Base-by-base conservation (phyloP, 2,113 vertebrate genomes). In the Pelobates fuscus region DNA sequence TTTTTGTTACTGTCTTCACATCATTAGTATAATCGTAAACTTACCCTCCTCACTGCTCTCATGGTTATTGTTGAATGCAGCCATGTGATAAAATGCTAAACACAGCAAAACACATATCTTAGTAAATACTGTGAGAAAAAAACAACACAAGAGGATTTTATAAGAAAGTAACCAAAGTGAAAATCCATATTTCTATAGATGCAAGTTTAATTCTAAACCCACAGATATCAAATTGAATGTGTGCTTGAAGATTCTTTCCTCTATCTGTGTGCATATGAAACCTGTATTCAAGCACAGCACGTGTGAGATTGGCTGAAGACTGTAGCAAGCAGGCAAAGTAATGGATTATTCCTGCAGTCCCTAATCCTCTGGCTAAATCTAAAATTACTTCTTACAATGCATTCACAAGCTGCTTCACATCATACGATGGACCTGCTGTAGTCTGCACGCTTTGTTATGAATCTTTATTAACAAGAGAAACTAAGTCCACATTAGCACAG, bases 291-390 rank as follows among this genome's bases (percentile, higher is more conserved):
- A 61, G 54, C 79, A 78, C 79, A 80, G 83, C 70, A 26, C 65
- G 81, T 46, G 68, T 62, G 73, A 72, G 41, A 80, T 11, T 55
- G 79, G 78, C 74, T 80, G 78, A 23, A 52, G 74, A 25, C 76
- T 79, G 79, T 67, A 79, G 78, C 69, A 70, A 32, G 55, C 60
- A 61, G 30, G 37, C 23, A 66, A 71, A 59, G 78, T 12, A 74
- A 5, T 0, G 23, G 69, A 80, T 68, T 66, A 67, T 44, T 73
- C 73, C 2, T 61, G 15, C 0, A 61, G 30, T 37, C 72, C 61
- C 67, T 44, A 58, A 80, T 80, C 70, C 79, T 67, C 70, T 72
- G 49, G 59, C 57, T 59, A 82, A 80, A 80, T 41, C 23, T 69
- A 20, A 52, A 72, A 57, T 66, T 71, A 43, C 21, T 81, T 76